These are phyloP conservation scores for Temnothorax unifasciatus DNA, from an alignment of 2,888 invertebrate species.

Conservation along the genomic window DNA sequence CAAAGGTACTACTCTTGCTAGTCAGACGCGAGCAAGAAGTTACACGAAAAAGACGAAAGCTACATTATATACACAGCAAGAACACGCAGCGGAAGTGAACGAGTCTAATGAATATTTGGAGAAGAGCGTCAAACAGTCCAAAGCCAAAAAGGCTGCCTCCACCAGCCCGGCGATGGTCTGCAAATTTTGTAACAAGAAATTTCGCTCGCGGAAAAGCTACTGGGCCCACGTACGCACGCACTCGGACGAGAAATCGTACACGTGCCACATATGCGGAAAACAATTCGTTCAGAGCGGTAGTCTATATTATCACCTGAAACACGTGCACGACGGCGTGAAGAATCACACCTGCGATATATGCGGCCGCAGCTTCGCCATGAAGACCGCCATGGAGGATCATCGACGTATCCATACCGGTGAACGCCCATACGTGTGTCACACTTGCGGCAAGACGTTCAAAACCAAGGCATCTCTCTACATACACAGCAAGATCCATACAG, in stretches of 20 bases:
- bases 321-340: conserved; percentile 86
- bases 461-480: conserved; percentile 87
- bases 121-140: neutral
- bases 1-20: neutral
- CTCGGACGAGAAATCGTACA: conserved; percentile 81
- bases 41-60: neutral
- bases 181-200: conserved; percentile 86
- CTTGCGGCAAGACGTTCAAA: conserved; percentile 87
- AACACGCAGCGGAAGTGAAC: neutral
- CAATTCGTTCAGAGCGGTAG: conserved; percentile 87
- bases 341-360: conserved; percentile 87
- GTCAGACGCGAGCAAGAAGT: neutral
- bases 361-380: conserved; percentile 86
- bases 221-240: conserved; percentile 75
- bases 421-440: conserved; percentile 85
- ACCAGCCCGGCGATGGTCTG: conserved; percentile 84
- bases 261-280: conserved; percentile 87
- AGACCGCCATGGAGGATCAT: conserved; percentile 86
- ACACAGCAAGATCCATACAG: conserved; percentile 83
- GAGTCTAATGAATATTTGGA: neutral
- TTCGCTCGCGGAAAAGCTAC: conserved; percentile 78
- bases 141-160: neutral
- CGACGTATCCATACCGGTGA: conserved; percentile 86
- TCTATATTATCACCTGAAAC: conserved; percentile 87
- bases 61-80: neutral